Conservation (phyloP, 2,113 vertebrate species). For the Cebidichthys violaceus region DNA sequence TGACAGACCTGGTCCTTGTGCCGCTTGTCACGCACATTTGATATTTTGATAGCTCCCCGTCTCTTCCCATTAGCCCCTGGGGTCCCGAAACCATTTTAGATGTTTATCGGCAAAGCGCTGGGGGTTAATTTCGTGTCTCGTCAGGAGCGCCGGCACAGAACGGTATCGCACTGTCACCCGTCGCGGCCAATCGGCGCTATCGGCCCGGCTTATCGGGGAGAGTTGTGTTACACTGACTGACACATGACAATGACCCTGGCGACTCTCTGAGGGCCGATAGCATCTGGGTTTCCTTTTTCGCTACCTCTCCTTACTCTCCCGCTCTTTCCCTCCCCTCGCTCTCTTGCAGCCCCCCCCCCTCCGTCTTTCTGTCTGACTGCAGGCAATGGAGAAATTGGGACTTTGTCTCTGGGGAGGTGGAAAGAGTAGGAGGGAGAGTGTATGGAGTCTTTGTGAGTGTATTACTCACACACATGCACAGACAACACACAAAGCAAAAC, state of each 20-base stretch:
- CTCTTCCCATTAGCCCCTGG: constrained; percentile 82
- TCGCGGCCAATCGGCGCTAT: constrained; percentile 67
- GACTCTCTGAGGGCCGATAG: constrained; percentile 76
- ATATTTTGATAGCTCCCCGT: constrained; percentile 84
- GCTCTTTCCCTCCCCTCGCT: constrained; percentile 36
- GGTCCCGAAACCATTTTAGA: constrained; percentile 84
- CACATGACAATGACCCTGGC: constrained; percentile 84
- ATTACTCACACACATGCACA: constrained; percentile 66
- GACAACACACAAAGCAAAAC: constrained; percentile 59
- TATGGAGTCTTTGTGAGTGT: constrained; percentile 72
- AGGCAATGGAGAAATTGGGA: constrained; percentile 75
- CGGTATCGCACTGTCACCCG: constrained; percentile 71
- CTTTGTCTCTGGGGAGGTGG: constrained; percentile 76
- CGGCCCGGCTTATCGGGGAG: constrained; percentile 76
- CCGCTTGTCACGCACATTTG: constrained; percentile 81
- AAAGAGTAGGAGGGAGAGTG: constrained; percentile 68
- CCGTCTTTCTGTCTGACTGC: constrained; percentile 64
- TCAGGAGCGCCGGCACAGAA: constrained; percentile 71
- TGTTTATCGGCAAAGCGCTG: constrained; percentile 82
- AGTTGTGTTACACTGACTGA: constrained; percentile 80
- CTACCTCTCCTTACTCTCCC: constrained; percentile 53
- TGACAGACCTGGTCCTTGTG: constrained; percentile 83
- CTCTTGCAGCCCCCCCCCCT: not conserved
- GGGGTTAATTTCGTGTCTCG: constrained; percentile 85
- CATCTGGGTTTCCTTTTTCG: constrained; percentile 73